Conservation (phyloP, 2,797 vertebrate genomes). For the Brachymystax lenok region DNA sequence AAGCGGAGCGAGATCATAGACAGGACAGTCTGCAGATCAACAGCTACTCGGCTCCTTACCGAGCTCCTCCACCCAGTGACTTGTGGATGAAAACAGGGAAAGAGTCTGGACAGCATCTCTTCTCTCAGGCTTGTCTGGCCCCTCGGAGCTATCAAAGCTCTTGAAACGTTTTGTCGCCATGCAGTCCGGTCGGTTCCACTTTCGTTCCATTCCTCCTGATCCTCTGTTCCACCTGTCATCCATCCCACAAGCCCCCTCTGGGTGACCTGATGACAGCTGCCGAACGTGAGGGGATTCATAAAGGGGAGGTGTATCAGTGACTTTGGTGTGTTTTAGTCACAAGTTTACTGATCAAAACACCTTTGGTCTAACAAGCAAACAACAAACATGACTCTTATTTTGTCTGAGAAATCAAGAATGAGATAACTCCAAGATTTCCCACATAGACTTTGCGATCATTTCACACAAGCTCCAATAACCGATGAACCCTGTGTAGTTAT, state of each 20-base stretch:
- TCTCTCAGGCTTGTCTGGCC: constrained; percentile 27
- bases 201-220: constrained; percentile 68
- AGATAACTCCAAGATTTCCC: neutral
- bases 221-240: constrained; percentile 75
- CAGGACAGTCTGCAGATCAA: neutral
- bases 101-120: constrained; percentile 69
- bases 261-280: constrained; percentile 31
- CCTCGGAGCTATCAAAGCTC: constrained; percentile 59
- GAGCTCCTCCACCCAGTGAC: constrained; percentile 46
- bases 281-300: constrained; percentile 61
- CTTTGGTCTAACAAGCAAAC: neutral
- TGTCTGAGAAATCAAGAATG: neutral
- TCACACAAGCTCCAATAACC: neutral
- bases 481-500: neutral
- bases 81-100: constrained; percentile 49
- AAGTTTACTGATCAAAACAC: neutral
- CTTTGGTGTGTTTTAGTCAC: constrained; percentile 25
- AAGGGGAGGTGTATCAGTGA: constrained; percentile 26
- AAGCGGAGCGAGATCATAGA: constrained; percentile 37
- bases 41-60: neutral
- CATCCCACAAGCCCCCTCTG: constrained; percentile 38
- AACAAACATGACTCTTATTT: neutral
- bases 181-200: constrained; percentile 67
- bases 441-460: neutral
- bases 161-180: constrained; percentile 70